Evolutionary conservation across 2,888 invertebrate species (phyloP).

Genomic region (Xestia sexstrigata): DNA sequence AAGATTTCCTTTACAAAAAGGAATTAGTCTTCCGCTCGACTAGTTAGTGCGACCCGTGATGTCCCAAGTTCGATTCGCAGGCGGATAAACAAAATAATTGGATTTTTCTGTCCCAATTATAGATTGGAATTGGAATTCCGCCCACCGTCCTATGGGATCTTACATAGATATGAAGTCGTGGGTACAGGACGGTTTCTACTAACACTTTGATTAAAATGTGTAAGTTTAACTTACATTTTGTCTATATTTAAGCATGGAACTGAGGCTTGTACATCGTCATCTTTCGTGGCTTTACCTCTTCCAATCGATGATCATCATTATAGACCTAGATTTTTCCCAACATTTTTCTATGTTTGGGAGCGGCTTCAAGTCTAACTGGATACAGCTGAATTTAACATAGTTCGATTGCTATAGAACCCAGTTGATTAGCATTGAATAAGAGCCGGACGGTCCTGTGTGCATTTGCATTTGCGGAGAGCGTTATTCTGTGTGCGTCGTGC

Average conservation of each 20-base stretch:
- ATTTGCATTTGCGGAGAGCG: no score
- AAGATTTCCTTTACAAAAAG: constrained; percentile 18
- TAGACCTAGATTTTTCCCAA: no score
- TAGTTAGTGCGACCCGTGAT: not conserved
- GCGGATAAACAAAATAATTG: constrained; percentile 58
- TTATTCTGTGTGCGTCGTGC: no score
- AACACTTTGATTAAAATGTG: not conserved
- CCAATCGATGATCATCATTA: not conserved
- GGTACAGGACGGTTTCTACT: not conserved
- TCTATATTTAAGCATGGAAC: not conserved
- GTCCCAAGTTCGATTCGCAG: constrained; percentile 36
- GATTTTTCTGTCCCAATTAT: constrained; percentile 59
- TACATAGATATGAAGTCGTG: constrained; percentile 5
- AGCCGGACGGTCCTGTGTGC: no score
- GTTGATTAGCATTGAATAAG: not conserved
- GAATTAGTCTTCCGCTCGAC: constrained; percentile 26
- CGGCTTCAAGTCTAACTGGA: no score
- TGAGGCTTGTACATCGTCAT: no score
- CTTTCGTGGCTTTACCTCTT: not conserved
- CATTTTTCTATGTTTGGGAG: no score
- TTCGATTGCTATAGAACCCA: not conserved
- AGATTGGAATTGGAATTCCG: constrained; percentile 45
- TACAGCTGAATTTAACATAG: not conserved
- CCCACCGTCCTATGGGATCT: constrained; percentile 28
- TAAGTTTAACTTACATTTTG: not conserved